These are phyloP conservation scores for Naso thynnoides DNA, from an alignment of 2,797 vertebrate species.

Conservation along the genomic window DNA sequence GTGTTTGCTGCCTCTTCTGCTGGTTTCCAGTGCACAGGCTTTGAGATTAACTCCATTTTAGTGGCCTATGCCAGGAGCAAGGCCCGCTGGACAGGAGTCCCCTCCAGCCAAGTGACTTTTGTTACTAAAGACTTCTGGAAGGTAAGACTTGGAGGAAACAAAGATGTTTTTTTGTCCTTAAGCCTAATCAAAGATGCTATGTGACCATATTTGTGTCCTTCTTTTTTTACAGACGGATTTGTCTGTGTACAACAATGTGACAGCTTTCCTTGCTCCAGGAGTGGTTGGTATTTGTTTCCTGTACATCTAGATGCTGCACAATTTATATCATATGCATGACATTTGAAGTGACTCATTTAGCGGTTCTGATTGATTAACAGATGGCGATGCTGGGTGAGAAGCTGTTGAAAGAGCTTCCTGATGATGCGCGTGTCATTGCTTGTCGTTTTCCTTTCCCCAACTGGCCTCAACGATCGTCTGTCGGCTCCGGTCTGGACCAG, in stretches of 20 bases:
- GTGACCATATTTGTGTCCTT: conserved; percentile 4
- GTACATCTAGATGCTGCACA: neutral
- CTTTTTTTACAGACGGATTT: conserved; percentile 78
- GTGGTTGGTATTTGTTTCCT: conserved; percentile 75
- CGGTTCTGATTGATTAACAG: conserved; percentile 61
- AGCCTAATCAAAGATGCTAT: conserved; percentile 7
- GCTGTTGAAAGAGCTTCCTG: conserved; percentile 80
- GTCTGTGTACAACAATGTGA: conserved; percentile 84
- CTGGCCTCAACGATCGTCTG: conserved; percentile 72
- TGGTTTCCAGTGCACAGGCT: conserved; percentile 85
- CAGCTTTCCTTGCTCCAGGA: conserved; percentile 83
- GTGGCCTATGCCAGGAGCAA: conserved; percentile 76
- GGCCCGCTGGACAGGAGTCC: conserved; percentile 76
- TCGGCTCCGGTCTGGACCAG: conserved; percentile 79
- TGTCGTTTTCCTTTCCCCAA: conserved; percentile 81
- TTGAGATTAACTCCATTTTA: conserved; percentile 86
- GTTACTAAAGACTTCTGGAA: conserved; percentile 85
- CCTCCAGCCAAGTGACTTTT: conserved; percentile 73
- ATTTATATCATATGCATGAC: neutral
- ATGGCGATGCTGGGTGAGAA: conserved; percentile 82
- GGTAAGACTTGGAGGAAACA: conserved; percentile 54
- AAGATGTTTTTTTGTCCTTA: neutral
- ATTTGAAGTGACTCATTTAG: conserved; percentile 4
- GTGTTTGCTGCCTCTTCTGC: conserved; percentile 81
- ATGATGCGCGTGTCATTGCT: conserved; percentile 76